Evolutionary conservation across 2,113 vertebrate genomes (phyloP), one percentile per base, ranked within the genome.

Genomic region (Coregonus clupeaformis): DNA sequence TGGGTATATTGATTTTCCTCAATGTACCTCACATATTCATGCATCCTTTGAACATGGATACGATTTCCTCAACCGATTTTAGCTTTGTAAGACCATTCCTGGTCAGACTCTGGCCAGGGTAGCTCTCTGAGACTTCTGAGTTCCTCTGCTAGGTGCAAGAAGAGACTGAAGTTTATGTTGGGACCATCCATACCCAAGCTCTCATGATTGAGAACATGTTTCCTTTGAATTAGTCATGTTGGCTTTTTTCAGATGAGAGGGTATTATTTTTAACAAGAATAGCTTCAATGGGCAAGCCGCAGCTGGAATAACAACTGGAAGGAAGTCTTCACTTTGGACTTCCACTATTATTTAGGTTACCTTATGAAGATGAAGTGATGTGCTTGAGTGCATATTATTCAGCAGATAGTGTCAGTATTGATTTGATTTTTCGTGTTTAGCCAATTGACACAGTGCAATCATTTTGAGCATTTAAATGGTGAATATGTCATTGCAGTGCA

Each of bases 211-310:
- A 86, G 75, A 78, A 36, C 36, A 24, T 79, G 84, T 82, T 91
- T 90, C 89, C 89, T 89, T 20, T 64, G 77, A 77, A 83, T 87
- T 86, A 84, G 85, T 84, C 80, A 80, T 14, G 25, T 76, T 2
- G 60, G 27, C 62, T 78, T 87, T 88, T 75, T 82, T 80, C 80
- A 69, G 45, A 70, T 27, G 60, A 77, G 71, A 79, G 82, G 79
- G 80, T 89, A 91, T 91, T 91, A 30, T 91, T 91, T 66, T 88
- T 86, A 89, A 85, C 86, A 87, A 87, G 86, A 89, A 89, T 86
- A 80, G 78, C 68, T 69, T 77, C 76, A 81, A 80, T 82, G 84
- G 60, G 78, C 68, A 69, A 88, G 69, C n/a, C 4, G 69, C 57
- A 63, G 30, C 42, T 55, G 78, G 73, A 62, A 79, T 78, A 91